Conservation (phyloP, 2,797 vertebrate species). For the Dendrocincla fuliginosa region DNA sequence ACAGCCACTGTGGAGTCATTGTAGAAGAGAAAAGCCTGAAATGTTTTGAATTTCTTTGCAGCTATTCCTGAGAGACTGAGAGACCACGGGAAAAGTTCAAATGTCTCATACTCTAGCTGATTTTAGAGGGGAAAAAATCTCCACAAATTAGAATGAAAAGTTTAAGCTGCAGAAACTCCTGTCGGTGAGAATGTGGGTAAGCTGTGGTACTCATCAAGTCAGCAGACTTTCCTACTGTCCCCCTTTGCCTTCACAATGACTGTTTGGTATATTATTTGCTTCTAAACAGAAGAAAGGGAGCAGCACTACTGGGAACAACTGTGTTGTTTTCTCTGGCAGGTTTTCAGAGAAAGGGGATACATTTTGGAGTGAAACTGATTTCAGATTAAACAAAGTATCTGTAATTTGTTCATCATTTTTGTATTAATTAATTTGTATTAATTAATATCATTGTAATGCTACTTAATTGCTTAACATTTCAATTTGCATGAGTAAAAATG, state of each 20-base stretch:
- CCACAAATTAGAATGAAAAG: background rate
- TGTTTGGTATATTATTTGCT: rapidly evolving
- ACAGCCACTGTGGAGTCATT: background rate
- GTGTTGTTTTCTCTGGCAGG: background rate
- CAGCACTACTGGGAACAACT: background rate
- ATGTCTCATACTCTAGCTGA: background rate
- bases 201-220: background rate
- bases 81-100: background rate
- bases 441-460: background rate
- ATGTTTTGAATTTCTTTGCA: background rate
- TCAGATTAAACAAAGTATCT: background rate
- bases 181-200: background rate
- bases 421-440: no score
- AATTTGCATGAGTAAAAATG: background rate
- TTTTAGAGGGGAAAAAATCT: background rate
- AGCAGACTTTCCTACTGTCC: background rate
- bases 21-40: background rate
- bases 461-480: background rate
- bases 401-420: background rate
- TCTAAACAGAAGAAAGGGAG: background rate
- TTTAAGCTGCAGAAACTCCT: background rate
- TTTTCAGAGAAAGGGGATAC: background rate
- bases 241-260: background rate
- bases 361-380: background rate
- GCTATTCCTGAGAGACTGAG: background rate